Conservation (phyloP, 2,888 invertebrate genomes). For the Crossocerus cetratus region DNA sequence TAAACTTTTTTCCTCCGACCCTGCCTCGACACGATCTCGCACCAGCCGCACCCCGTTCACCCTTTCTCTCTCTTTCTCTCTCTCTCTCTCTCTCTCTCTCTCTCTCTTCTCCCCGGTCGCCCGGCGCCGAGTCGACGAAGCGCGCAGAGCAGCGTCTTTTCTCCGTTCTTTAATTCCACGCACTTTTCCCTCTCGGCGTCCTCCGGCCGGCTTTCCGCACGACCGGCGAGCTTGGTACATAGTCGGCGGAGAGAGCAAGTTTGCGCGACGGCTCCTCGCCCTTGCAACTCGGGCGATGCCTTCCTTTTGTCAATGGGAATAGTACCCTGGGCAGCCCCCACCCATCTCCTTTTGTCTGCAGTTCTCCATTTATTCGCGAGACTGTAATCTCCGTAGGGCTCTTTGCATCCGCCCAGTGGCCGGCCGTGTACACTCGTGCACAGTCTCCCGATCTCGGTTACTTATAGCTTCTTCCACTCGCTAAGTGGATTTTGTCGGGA, state of each 20-base stretch:
- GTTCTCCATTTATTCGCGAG: not conserved
- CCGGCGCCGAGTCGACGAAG: not conserved
- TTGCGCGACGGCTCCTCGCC: not conserved
- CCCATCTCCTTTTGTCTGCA: not conserved
- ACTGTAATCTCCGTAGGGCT: not conserved
- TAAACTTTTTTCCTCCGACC: slow-evolving; percentile 22
- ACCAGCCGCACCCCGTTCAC: no score
- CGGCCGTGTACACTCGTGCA: not conserved
- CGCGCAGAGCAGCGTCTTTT: not conserved
- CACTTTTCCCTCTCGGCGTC: not conserved
- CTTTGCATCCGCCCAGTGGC: not conserved
- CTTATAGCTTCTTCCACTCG: not conserved
- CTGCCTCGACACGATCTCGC: not conserved
- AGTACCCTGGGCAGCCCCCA: not conserved
- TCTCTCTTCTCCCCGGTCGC: no score
- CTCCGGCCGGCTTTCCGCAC: not conserved
- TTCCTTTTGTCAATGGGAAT: slow-evolving; percentile 1
- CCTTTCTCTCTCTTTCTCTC: no score
- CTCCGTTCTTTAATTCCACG: not conserved
- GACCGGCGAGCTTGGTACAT: not conserved
- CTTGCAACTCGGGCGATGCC: not conserved
- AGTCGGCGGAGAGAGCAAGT: not conserved
- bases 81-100: no score
- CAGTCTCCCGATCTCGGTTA: not conserved
- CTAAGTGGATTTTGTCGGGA: not conserved